A percentile compares a stretch with the other conserved stretches of the same genome.
These are phyloP conservation scores for Phyllostomus hastatus DNA, from an alignment of 2,113 vertebrate species.

Conservation along the genomic window DNA sequence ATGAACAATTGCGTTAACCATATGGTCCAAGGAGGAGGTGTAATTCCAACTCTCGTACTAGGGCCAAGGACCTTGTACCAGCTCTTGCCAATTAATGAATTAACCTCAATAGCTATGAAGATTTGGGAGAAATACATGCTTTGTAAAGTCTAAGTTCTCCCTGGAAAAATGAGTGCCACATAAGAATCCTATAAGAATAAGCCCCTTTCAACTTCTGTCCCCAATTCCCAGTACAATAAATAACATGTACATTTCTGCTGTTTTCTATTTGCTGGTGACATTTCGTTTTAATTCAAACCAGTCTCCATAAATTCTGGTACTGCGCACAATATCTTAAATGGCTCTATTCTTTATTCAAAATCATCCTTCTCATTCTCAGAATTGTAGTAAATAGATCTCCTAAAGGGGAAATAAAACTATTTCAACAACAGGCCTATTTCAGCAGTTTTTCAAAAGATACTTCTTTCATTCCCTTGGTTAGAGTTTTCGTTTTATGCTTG, in stretches of 20 bases:
- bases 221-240: conserved; percentile 51
- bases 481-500: conserved; percentile 71
- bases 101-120: conserved; percentile 3
- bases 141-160: neutral
- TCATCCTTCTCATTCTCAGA: conserved; percentile 63
- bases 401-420: conserved; percentile 69
- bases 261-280: conserved; percentile 54
- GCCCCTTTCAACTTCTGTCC: neutral
- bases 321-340: conserved; percentile 63
- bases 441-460: conserved; percentile 71
- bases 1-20: neutral
- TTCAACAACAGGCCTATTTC: conserved; percentile 72
- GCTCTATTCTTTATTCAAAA: conserved; percentile 72
- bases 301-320: conserved; percentile 58
- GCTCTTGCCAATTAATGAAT: conserved; percentile 6
- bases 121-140: neutral
- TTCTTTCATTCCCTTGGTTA: conserved; percentile 72
- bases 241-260: conserved; percentile 57
- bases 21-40: neutral
- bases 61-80: neutral
- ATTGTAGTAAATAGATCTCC: conserved; percentile 72
- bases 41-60: neutral
- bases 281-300: conserved; percentile 61
- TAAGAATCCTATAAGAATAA: neutral
- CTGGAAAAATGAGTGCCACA: neutral